Evolutionary conservation across 2,888 invertebrate species (phyloP).

Genomic region (Chrysopilus asiliformis): DNA sequence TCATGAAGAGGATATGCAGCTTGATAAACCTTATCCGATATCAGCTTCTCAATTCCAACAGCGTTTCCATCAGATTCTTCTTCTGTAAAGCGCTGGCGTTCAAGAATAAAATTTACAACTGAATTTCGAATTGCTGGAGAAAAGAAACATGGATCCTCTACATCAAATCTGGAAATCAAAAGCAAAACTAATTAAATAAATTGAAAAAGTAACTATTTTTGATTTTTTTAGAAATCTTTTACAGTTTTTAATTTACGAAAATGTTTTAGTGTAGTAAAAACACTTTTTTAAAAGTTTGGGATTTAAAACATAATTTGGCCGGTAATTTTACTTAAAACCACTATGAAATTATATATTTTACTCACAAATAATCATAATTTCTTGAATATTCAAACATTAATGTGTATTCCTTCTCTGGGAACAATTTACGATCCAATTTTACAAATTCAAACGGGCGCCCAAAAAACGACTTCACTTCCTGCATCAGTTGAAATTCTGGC

Average conservation of each 20-base stretch:
- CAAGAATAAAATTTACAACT: constrained; percentile 62
- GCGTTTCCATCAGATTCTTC: constrained; percentile 38
- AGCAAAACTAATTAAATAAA: constrained; percentile 7
- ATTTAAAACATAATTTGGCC: too few species aligned
- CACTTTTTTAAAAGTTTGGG: neutral
- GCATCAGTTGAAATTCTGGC: constrained; percentile 32
- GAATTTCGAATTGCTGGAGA: constrained; percentile 48
- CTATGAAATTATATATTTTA: too few species aligned
- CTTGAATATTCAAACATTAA: constrained; percentile 55
- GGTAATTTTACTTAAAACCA: too few species aligned
- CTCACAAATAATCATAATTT: constrained; percentile 60
- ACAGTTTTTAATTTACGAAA: neutral
- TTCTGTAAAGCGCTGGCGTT: constrained; percentile 50
- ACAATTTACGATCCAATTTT: constrained; percentile 43
- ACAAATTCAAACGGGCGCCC: constrained; percentile 41
- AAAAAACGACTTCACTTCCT: constrained; percentile 37
- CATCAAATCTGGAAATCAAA: constrained; percentile 56
- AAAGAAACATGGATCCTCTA: constrained; percentile 53
- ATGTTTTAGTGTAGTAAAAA: neutral
- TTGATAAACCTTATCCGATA: constrained; percentile 49
- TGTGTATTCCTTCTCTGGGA: constrained; percentile 47
- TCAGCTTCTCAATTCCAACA: constrained; percentile 53
- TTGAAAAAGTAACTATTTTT: constrained; percentile 2
- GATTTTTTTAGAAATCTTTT: neutral
- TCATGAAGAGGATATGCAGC: constrained; percentile 67